Conservation (phyloP, 2,113 vertebrate genomes). For the Anser brachyrhynchus region DNA sequence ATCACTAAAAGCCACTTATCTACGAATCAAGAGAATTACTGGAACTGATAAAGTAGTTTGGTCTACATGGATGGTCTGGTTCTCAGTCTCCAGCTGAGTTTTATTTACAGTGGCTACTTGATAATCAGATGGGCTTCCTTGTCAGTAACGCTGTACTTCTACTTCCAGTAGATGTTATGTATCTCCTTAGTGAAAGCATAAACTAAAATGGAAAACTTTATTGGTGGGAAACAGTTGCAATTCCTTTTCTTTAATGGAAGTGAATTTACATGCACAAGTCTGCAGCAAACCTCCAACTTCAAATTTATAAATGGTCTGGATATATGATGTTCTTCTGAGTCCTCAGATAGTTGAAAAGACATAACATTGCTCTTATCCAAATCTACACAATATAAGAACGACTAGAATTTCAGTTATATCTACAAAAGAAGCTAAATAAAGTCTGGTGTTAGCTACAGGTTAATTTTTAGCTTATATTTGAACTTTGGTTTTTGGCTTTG, state of each 20-base stretch:
- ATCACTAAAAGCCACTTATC: background rate
- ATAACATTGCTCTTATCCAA: background rate
- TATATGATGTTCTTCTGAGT: background rate
- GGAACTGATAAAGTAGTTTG: background rate
- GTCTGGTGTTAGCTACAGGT: background rate
- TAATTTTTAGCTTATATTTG: conserved; percentile 27
- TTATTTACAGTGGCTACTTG: background rate
- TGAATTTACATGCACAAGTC: fast-evolving
- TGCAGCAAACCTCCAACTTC: background rate
- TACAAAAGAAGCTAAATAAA: background rate
- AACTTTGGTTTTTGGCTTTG: background rate
- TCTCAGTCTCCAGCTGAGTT: background rate
- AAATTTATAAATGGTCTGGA: background rate
- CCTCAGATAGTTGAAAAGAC: background rate
- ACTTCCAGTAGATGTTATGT: background rate
- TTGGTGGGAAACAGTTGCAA: background rate
- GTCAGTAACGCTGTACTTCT: background rate
- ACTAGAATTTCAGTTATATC: background rate
- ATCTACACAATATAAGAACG: background rate
- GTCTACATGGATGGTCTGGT: background rate
- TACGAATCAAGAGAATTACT: background rate
- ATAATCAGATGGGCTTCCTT: background rate
- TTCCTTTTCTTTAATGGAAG: background rate
- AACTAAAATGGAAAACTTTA: background rate
- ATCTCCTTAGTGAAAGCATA: background rate